Base-by-base conservation (phyloP, 2,797 vertebrate species). In the Liasis olivaceus region DNA sequence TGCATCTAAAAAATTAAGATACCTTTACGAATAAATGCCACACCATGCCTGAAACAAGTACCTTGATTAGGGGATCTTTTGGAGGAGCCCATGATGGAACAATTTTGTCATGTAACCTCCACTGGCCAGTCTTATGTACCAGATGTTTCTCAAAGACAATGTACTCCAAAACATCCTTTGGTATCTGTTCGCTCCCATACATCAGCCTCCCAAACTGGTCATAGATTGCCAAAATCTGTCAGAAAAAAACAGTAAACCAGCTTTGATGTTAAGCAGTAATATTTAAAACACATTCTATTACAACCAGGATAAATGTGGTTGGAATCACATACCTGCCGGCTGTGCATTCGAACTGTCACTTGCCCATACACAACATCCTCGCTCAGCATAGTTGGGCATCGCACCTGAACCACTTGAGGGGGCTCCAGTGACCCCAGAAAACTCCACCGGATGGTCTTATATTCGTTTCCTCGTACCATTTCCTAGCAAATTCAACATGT, bases 31-130 rank as follows among this genome's bases (percentile, higher is more conserved):
- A 90, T 5, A n/a, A 31, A 88, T n/a, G 59, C 59, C 22, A 2
- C 14, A 77, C 11, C 47, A 81, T 28, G 20, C 14, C 62, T 8
- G 5, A 84, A 7, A 0, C 47, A 0, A 2, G 97, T 97, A 99
- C 99, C 99, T 99, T 99, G 7, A 98, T 47, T 84, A 99, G 96
- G 0, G 99, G 98, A 2, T 99, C 99, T 97, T 99, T 99, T 2
- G 98, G 97, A 0, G 99, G 99, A 12, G 99, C 99, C 99, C 99
- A 99, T 0, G 97, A 94, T 0, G 99, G 99, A 13, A 99, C 95
- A 0, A 99, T 99, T 96, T 99, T 99, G 59, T 98, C 99, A 0
- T 99, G 99, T 94, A 99, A 95, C 96, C 99, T 98, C 99, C 99
- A 99, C 0, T 92, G 66, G 17, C 99, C 98, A 0, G 99, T 99